Base-by-base conservation (phyloP, 1,140 invertebrate genomes). In the Probaryconus sp. region DNA sequence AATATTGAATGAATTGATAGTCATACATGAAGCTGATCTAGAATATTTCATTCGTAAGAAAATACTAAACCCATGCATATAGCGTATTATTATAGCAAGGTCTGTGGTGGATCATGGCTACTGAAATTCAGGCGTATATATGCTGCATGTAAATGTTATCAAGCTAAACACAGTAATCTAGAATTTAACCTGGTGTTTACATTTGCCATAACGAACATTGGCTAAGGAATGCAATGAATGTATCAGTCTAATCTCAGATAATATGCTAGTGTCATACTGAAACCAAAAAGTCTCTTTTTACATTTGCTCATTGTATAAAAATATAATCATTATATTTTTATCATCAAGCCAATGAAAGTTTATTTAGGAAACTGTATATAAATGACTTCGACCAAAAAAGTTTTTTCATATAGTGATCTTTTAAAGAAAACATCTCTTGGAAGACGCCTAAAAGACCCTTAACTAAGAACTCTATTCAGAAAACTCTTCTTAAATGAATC, bases 131-230 rank as follows among this genome's bases (percentile, higher is more conserved):
- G 51, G 76, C 64, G 79, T 79, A 79, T 79, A 67, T 81, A 83
- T 78, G 74, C 75, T 53, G 75, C 80, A 83, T 83, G 83, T 84
- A 85, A 85, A 85, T 85, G 82, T 84, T 83, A 84, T 84, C 79
- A 79, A 68, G 74, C 68, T 67, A 73, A 65, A 76, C 73, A 79
- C 72, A 71, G 79, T 83, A 85, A 85, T 85, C 81, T 79, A 77
- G 80, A 85, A 84, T 85, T 84, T 82, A 79, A 78, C 78, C 78
- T 78, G 71, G 77, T 78, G 64, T 79, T 76, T 79, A 78, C 73
- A 78, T 78, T 79, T 73, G 42, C 42, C 51, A 68, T 69, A 65
- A 56, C 45, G 40, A 68, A 60, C 63, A 53, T 64, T 24, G 35
- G 21, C 50, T 26, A 63, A 55, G 33, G 31, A 65, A 10, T 10